phyloP scores from a whole-genome alignment of 1,140 invertebrate genomes.

The Philotrypesis tridentata region DNA sequence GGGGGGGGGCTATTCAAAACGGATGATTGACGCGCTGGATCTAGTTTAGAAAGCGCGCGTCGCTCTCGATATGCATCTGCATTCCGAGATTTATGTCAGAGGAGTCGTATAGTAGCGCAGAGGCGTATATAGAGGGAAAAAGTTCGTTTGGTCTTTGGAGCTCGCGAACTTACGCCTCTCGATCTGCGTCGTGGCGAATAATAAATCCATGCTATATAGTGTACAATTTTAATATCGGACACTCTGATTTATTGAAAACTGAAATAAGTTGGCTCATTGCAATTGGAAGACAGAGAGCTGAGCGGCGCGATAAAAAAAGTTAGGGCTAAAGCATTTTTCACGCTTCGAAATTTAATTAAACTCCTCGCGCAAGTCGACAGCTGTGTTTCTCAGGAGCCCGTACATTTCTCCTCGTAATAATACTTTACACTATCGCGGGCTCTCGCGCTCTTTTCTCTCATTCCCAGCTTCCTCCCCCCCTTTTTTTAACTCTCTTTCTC shows the following conservation, averaged over 20 bases:
- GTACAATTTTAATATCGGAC: background rate
- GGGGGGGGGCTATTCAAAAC: background rate
- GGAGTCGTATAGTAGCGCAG: background rate
- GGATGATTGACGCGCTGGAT: background rate
- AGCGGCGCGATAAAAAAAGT: slow-evolving; percentile 11
- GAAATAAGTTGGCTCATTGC: background rate
- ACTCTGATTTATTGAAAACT: slow-evolving; percentile 19
- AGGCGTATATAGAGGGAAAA: background rate
- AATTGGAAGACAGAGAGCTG: background rate
- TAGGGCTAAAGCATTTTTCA: slow-evolving; percentile 18
- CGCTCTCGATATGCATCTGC: background rate
- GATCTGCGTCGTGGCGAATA: too few species aligned
- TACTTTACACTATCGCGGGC: slow-evolving; percentile 30
- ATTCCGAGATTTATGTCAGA: background rate
- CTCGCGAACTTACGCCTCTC: too few species aligned
- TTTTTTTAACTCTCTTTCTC: background rate
- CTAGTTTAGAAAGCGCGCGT: background rate
- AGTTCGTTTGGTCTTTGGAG: background rate
- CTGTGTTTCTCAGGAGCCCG: slow-evolving; percentile 7
- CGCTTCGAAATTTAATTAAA: slow-evolving; percentile 39
- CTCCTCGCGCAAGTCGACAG: slow-evolving; percentile 16
- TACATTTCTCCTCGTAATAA: slow-evolving; percentile 10
- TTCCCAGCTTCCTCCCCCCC: too few species aligned
- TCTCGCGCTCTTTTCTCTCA: background rate
- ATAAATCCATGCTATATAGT: background rate